Conservation (phyloP, 2,797 vertebrate genomes). For the Eidolon dupreanum region DNA sequence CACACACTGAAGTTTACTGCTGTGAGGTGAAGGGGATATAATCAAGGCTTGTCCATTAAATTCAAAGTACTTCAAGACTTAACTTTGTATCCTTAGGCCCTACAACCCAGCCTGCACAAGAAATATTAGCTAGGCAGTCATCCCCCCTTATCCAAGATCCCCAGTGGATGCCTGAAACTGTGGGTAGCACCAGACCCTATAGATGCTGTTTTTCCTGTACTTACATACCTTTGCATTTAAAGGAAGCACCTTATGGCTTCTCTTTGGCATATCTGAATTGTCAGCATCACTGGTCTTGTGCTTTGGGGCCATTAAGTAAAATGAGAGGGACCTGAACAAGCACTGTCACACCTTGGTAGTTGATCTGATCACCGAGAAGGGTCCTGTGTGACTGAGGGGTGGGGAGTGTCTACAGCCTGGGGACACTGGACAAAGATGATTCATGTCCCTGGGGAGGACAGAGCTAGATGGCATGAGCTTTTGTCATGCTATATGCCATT, state of each 20-base stretch:
- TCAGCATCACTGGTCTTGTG: too few relatives aligned
- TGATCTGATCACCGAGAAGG: rapidly evolving
- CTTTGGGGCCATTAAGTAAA: background rate
- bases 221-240: too few relatives aligned
- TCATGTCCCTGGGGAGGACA: background rate
- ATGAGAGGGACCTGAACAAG: too few relatives aligned
- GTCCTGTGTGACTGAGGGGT: too few relatives aligned
- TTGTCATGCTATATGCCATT: background rate
- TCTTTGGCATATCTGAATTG: background rate
- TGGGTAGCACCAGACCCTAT: background rate
- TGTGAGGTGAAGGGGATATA: background rate
- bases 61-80: background rate
- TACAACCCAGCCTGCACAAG: background rate
- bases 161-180: background rate
- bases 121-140: background rate
- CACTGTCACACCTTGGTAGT: background rate
- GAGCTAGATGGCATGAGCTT: background rate
- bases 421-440: background rate
- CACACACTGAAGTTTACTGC: background rate
- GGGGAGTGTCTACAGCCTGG: background rate
- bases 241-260: background rate
- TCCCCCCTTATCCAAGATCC: background rate
- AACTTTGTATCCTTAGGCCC: background rate
- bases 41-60: background rate
- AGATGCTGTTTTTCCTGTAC: background rate